A percentile compares a stretch with the other conserved stretches of the same genome.
Conservation (phyloP, 2,113 vertebrate genomes). For the Caretta caretta region DNA sequence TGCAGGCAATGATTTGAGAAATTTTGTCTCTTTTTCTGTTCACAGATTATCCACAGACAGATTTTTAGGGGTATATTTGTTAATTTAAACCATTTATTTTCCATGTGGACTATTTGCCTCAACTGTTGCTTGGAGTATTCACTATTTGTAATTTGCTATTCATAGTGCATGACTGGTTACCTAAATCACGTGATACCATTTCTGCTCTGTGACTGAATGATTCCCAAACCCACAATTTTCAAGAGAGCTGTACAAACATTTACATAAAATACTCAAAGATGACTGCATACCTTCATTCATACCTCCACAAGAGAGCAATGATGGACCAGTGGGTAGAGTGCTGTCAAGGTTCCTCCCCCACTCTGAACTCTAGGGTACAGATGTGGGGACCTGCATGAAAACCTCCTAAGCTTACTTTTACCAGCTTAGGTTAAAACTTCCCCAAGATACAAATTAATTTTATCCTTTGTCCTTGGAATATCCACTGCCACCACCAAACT, state of each 20-base stretch:
- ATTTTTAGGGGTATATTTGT: neutral
- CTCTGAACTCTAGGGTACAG: too few relatives aligned
- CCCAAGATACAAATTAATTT: too few relatives aligned
- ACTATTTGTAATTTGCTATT: neutral
- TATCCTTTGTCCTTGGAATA: too few relatives aligned
- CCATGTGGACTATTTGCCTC: neutral
- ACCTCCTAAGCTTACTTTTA: too few relatives aligned
- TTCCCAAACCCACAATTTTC: neutral
- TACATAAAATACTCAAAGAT: neutral
- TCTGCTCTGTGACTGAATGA: neutral
- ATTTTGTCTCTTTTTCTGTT: neutral
- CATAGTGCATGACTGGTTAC: neutral
- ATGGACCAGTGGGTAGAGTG: too few relatives aligned
- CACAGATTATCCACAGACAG: neutral
- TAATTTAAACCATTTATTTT: neutral
- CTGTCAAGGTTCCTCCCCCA: too few relatives aligned
- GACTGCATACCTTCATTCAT: neutral
- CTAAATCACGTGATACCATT: neutral
- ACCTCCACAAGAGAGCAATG: too few relatives aligned
- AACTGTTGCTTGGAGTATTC: neutral
- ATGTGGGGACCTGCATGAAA: too few relatives aligned
- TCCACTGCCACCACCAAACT: too few relatives aligned
- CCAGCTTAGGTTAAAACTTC: too few relatives aligned
- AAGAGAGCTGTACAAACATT: neutral
- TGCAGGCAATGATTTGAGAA: neutral